Percentiles rank a stretch among this genome's conserved stretches.
Conservation (phyloP, 2,113 vertebrate genomes). For the Larimichthys polyactis region DNA sequence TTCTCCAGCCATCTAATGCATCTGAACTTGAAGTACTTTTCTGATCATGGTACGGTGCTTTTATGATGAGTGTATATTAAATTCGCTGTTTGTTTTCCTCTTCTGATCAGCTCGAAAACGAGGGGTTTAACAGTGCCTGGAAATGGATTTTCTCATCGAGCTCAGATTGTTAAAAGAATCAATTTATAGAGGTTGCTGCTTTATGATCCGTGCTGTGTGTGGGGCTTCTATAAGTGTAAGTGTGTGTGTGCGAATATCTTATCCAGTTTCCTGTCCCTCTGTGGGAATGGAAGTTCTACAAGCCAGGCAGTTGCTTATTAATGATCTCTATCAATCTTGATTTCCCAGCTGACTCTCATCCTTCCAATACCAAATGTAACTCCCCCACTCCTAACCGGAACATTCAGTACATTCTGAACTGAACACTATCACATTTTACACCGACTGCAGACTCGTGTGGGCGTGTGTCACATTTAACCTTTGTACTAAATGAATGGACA, state of each 20-base stretch:
- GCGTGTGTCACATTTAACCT: slow-evolving; percentile 27
- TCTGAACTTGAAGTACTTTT: slow-evolving; percentile 23
- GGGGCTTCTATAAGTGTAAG: neutral
- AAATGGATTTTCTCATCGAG: slow-evolving; percentile 62
- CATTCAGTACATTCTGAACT: slow-evolving; percentile 28
- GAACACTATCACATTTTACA: slow-evolving; percentile 29
- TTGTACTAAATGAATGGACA: slow-evolving; percentile 38
- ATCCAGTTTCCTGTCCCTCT: slow-evolving; percentile 24
- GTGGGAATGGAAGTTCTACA: slow-evolving; percentile 45
- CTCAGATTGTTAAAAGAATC: slow-evolving; percentile 53
- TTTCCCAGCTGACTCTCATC: slow-evolving; percentile 70
- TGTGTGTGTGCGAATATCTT: slow-evolving; percentile 19
- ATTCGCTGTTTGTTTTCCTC: slow-evolving; percentile 41
- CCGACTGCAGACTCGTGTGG: slow-evolving; percentile 27
- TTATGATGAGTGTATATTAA: slow-evolving; percentile 35
- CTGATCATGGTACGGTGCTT: neutral
- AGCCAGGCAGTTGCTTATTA: slow-evolving; percentile 73
- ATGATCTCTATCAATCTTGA: slow-evolving; percentile 77
- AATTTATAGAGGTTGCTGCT: slow-evolving; percentile 56
- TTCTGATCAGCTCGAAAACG: slow-evolving; percentile 47
- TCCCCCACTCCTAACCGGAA: slow-evolving; percentile 31
- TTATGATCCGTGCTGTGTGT: slow-evolving; percentile 56
- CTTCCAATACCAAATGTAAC: slow-evolving; percentile 41
- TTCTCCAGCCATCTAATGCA: neutral
- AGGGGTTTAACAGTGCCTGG: slow-evolving; percentile 36